Evolutionary conservation across 2,888 invertebrate species (phyloP).

Genomic region (Dasysyrphus albostriatus): DNA sequence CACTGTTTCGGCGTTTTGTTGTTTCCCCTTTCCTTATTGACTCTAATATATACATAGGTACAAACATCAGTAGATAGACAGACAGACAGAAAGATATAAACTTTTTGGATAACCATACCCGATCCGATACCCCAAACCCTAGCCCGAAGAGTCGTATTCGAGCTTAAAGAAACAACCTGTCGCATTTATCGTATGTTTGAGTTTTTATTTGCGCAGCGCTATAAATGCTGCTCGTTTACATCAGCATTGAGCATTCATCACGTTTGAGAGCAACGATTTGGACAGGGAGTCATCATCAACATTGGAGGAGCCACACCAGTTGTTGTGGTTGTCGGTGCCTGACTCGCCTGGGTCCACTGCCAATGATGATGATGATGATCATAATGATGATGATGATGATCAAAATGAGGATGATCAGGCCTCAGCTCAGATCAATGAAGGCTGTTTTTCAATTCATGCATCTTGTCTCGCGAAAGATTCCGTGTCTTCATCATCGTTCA

Average conservation of each 20-base stretch:
- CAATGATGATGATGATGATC: conserved; percentile 46
- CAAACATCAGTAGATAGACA: neutral
- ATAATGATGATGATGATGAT: conserved; percentile 33
- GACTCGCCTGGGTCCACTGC: conserved; percentile 31
- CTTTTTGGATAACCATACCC: conserved; percentile 39
- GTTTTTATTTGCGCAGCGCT: conserved; percentile 66
- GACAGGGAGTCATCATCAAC: conserved; percentile 49
- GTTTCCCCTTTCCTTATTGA: conserved; percentile 30
- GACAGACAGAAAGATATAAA: conserved; percentile 20
- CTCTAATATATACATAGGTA: neutral
- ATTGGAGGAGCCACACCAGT: conserved; percentile 24
- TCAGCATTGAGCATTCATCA: conserved; percentile 66
- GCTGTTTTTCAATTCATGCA: conserved; percentile 59
- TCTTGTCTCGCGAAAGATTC: conserved; percentile 27
- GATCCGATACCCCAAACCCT: neutral
- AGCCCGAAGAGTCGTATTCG: conserved; percentile 4
- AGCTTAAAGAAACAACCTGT: conserved; percentile 63
- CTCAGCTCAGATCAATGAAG: conserved; percentile 63
- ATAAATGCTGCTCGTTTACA: conserved; percentile 71
- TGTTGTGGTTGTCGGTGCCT: conserved; percentile 22
- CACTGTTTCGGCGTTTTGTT: conserved; percentile 68
- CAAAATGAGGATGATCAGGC: conserved; percentile 40
- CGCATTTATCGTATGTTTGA: conserved; percentile 62
- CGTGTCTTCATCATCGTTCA: conserved; percentile 62
- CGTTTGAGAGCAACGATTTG: conserved; percentile 26